phyloP scores from a whole-genome alignment of 2,888 invertebrate species.

The Cataglyphis rosenhaueri region DNA sequence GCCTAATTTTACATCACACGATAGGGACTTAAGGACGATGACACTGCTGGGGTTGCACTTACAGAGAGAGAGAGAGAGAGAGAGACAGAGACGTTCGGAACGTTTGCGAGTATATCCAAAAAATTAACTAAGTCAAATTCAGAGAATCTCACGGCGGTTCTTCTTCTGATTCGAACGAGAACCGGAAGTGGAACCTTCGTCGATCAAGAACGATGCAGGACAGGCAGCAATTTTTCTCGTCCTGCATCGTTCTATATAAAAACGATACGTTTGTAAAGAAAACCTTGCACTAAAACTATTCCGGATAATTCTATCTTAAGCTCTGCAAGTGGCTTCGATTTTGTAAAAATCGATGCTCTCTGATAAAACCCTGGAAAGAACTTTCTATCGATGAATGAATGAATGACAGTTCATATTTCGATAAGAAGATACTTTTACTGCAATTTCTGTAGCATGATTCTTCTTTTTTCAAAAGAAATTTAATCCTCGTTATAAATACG shows the following conservation, averaged over 20 bases:
- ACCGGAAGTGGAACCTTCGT: conserved; percentile 66
- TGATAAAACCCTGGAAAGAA: conserved; percentile 18
- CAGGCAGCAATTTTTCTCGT: conserved; percentile 55
- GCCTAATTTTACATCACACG: conserved; percentile 72
- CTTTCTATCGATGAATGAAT: conserved; percentile 40
- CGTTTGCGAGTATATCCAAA: conserved; percentile 55
- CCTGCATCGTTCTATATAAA: conserved; percentile 46
- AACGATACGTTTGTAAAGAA: conserved; percentile 18
- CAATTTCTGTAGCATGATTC: conserved; percentile 7
- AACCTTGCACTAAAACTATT: conserved; percentile 30
- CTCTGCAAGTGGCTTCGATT: conserved; percentile 37
- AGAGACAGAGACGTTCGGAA: conserved; percentile 32
- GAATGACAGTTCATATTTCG: conserved; percentile 14
- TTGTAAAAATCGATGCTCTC: conserved; percentile 25
- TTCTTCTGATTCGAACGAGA: conserved; percentile 63
- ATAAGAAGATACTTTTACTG: conserved; percentile 20
- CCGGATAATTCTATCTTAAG: conserved; percentile 31
- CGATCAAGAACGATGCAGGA: conserved; percentile 60
- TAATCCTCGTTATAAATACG: conserved; percentile 6
- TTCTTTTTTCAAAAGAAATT: conserved; percentile 37
- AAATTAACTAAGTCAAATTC: conserved; percentile 31
- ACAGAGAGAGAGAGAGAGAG: conserved; percentile 34
- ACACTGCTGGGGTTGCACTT: conserved; percentile 42
- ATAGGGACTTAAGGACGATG: conserved; percentile 51
- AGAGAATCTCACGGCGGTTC: conserved; percentile 63